Base-by-base conservation (phyloP, 2,113 vertebrate genomes). In the Probosciger aterrimus region DNA sequence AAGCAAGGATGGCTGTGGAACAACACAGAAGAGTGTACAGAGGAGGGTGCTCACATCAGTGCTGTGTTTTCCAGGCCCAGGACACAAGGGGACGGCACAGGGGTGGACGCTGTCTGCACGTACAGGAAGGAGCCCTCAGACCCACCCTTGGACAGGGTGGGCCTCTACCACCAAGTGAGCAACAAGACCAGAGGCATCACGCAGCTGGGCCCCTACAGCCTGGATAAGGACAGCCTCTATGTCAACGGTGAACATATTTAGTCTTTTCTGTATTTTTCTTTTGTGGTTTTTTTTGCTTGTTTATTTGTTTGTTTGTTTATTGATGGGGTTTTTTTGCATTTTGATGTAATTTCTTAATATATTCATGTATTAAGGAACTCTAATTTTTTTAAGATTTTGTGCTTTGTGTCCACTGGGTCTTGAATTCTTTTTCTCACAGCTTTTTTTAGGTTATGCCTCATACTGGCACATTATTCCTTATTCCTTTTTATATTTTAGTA, bases 211-310 rank as follows among this genome's bases (percentile, higher is more conserved):
- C 96, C 95, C 74, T 98, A 98, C 87, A 81, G 62, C 37, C 75
- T 98, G 91, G 79, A 98, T 86, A 93, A 69, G 60, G 52, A 95
- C 91, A 98, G 97, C 46, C 97, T 98, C 82, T 97, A 96, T 7
- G 0, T 98, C 50, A 96, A 97, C 0, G 50, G 98, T 97, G 73
- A 88, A 30, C 3, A 22, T n/a, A 9, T 14, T 60, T 24, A 35
- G 9, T 60, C 22, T 60, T n/a, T 57, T 22, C 31, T 33, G 19
- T 33, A 14, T 57, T 57, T 33, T 57, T 57, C 19, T 9, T 33
- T 9, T 14, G 19, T 18, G 4, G 1, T 31, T 11, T 8, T 31
- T 19, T 19, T 19, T 57, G 7, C 33, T 33, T 33, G 7, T 22
- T 33, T 59, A 4, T 6, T 43, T 43, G 16, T 17, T 43, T 43